Evolutionary conservation across 2,113 vertebrate genomes (phyloP).

Genomic region (Nansenia antarctica): DNA sequence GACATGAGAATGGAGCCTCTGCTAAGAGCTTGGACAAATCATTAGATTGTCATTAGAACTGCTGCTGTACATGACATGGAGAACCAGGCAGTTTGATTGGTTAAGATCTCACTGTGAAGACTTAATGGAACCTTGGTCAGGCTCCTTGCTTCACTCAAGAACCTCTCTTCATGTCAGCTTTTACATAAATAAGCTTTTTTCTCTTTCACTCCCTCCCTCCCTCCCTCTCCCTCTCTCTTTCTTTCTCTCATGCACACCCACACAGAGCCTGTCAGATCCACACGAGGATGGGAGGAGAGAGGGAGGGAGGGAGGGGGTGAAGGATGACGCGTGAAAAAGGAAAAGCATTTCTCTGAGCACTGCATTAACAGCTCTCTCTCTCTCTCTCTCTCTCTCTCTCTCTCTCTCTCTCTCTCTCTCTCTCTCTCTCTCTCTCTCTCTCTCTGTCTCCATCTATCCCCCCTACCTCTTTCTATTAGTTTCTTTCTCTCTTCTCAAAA

Average conservation of each 20-base stretch:
- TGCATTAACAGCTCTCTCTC: conserved; percentile 56
- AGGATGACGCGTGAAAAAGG: conserved; percentile 77
- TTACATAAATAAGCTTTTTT: conserved; percentile 75
- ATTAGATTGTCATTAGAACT: too few relatives aligned
- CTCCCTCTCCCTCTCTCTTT: conserved; percentile 64
- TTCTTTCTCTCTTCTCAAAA: neutral
- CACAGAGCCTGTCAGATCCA: conserved; percentile 79
- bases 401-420: neutral
- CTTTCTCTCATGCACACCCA: conserved; percentile 76
- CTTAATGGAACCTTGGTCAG: conserved; percentile 60
- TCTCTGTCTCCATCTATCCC: conserved; percentile 22
- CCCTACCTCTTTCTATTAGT: neutral
- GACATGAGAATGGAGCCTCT: neutral
- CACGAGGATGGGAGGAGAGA: conserved; percentile 73
- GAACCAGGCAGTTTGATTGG: neutral
- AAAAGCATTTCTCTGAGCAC: conserved; percentile 64
- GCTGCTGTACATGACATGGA: neutral
- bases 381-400: conserved; percentile 40
- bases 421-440: conserved; percentile 17
- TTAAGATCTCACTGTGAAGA: conserved; percentile 35
- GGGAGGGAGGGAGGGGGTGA: conserved; percentile 73
- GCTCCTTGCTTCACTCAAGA: conserved; percentile 62
- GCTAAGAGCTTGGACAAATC: too few relatives aligned
- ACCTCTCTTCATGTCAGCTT: conserved; percentile 75
- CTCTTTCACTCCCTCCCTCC: conserved; percentile 47